Conservation (phyloP, 2,113 vertebrate species). For the Engystomops pustulosus region DNA sequence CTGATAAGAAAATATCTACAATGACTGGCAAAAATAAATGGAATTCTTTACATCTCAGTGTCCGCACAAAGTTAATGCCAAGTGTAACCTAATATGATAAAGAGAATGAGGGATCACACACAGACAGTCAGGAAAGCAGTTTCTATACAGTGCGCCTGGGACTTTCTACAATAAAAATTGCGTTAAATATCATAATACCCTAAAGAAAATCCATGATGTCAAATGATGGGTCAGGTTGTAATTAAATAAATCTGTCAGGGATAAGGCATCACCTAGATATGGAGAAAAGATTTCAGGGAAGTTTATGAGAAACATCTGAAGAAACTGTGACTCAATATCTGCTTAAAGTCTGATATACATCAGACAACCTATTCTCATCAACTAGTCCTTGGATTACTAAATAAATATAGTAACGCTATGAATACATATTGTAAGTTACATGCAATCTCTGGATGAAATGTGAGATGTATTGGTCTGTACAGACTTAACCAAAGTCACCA, state of each 20-base stretch:
- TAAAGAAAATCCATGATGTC: conserved; percentile 52
- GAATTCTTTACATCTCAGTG: conserved; percentile 12
- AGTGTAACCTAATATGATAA: conserved; percentile 44
- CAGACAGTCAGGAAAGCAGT: conserved; percentile 19
- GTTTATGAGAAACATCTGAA: conserved; percentile 49
- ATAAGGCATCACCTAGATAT: conserved; percentile 15
- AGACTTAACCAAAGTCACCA: not conserved
- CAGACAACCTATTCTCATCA: conserved; percentile 30
- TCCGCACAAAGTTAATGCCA: conserved; percentile 41
- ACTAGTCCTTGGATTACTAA: conserved; percentile 17
- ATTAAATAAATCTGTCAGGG: conserved; percentile 35
- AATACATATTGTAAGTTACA: not conserved
- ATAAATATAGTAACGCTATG: not conserved
- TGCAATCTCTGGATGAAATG: not conserved
- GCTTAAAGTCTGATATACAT: conserved; percentile 35
- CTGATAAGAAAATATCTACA: conserved; percentile 47
- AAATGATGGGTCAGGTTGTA: conserved; percentile 6
- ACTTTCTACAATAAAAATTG: conserved; percentile 39
- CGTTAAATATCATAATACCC: conserved; percentile 34
- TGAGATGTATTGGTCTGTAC: not conserved
- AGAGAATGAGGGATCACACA: conserved; percentile 50
- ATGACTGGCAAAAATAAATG: conserved; percentile 20
- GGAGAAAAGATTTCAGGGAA: conserved; percentile 47
- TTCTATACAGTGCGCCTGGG: conserved; percentile 30
- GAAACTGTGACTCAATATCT: conserved; percentile 6